A percentile compares a stretch with the other conserved stretches of the same genome.
Conservation (phyloP, 2,113 vertebrate species). For the Cettia cetti region DNA sequence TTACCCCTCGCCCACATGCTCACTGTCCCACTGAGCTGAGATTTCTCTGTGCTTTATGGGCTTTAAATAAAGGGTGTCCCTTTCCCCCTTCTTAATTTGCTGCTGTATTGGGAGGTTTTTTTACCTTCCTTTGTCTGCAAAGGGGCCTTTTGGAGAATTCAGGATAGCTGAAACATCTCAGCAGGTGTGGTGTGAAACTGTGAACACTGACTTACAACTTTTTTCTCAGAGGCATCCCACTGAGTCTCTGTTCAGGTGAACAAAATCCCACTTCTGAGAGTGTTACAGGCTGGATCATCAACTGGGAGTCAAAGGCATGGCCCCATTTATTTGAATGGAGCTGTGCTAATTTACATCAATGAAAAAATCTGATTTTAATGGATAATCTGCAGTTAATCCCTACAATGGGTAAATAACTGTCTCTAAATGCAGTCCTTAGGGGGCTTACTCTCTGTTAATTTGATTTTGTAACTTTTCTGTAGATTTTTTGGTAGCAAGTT, state of each 20-base stretch:
- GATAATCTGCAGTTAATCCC: background rate
- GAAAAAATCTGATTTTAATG: background rate
- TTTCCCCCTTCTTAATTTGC: background rate
- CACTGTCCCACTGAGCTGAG: background rate
- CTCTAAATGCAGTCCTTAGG: background rate
- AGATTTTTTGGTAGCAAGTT: background rate
- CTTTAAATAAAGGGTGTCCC: background rate
- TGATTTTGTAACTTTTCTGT: background rate
- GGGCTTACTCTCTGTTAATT: background rate
- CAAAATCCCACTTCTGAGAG: background rate
- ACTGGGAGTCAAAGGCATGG: background rate
- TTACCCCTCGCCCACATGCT: background rate
- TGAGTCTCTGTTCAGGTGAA: constrained; percentile 30
- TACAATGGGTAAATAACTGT: background rate
- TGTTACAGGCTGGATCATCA: background rate
- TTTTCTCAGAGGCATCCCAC: background rate
- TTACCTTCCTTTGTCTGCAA: background rate
- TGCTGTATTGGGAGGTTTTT: background rate
- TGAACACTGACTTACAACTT: background rate
- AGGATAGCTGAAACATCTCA: background rate
- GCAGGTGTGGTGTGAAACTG: constrained; percentile 28
- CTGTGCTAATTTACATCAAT: background rate
- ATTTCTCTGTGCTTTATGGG: background rate
- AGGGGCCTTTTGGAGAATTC: background rate
- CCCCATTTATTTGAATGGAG: background rate